Evolutionary conservation across 1,140 invertebrate genomes (phyloP).

Genomic region (Drosophila albomicans): DNA sequence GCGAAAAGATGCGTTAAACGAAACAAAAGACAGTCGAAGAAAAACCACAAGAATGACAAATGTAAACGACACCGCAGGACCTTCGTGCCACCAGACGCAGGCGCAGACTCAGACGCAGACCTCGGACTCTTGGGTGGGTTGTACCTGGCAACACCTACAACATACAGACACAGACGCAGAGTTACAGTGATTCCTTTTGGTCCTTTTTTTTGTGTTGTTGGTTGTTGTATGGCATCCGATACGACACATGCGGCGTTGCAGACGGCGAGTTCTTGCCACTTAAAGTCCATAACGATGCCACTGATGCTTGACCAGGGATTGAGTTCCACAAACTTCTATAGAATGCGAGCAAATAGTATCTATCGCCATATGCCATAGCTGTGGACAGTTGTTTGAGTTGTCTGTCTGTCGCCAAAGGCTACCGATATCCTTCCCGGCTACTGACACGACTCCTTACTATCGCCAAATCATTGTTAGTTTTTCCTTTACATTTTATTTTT

Average conservation of each 20-base stretch:
- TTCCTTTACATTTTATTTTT: slow-evolving; percentile 31
- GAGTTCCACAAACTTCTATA: slow-evolving; percentile 58
- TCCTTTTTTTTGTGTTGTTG: slow-evolving; percentile 39
- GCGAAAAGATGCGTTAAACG: slow-evolving; percentile 20
- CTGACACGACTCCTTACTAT: slow-evolving; percentile 40
- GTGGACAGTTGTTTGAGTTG: slow-evolving; percentile 71
- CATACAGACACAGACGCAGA: slow-evolving; percentile 6
- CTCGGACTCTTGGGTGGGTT: slow-evolving; percentile 59
- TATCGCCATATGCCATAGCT: slow-evolving; percentile 63
- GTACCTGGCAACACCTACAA: slow-evolving; percentile 73
- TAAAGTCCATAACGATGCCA: slow-evolving; percentile 67
- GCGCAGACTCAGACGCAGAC: neutral
- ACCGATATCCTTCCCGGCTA: slow-evolving; percentile 52
- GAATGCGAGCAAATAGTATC: slow-evolving; percentile 42
- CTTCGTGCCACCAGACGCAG: slow-evolving; percentile 16
- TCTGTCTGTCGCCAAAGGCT: slow-evolving; percentile 5
- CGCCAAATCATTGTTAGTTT: slow-evolving; percentile 66
- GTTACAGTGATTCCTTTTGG: slow-evolving; percentile 24
- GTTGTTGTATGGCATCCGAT: neutral
- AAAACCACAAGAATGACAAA: slow-evolving; percentile 78
- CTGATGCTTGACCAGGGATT: slow-evolving; percentile 68
- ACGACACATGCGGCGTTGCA: slow-evolving; percentile 75
- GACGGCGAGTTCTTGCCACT: slow-evolving; percentile 45
- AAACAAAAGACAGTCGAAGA: slow-evolving; percentile 48
- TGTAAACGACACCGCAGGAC: slow-evolving; percentile 73